These are phyloP conservation scores for Mamestra brassicae DNA, from an alignment of 2,888 invertebrate genomes.

Conservation along the genomic window DNA sequence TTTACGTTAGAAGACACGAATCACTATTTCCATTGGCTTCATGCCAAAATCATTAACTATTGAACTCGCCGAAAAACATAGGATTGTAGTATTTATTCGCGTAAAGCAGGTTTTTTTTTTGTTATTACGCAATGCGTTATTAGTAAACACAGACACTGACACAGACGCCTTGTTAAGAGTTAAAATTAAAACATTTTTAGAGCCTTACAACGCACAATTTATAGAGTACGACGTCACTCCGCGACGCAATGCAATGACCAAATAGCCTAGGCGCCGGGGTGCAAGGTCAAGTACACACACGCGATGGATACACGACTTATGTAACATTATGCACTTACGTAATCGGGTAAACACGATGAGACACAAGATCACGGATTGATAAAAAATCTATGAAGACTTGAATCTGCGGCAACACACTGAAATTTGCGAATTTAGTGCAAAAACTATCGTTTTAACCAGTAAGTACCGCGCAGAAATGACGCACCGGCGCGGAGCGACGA, in stretches of 20 bases:
- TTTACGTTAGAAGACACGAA: constrained; percentile 59
- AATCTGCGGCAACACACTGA: constrained; percentile 17
- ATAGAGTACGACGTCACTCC: constrained; percentile 42
- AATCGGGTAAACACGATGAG: constrained; percentile 38
- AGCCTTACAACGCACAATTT: constrained; percentile 40
- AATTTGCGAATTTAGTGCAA: constrained; percentile 37
- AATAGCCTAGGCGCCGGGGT: constrained; percentile 48
- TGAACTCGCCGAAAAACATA: constrained; percentile 51
- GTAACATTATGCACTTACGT: constrained; percentile 58
- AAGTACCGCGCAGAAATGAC: constrained; percentile 45
- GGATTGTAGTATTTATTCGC: constrained; percentile 55
- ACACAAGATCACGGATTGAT: constrained; percentile 15
- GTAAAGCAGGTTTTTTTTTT: constrained; percentile 36
- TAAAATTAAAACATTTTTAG: constrained; percentile 22
- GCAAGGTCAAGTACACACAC: constrained; percentile 55
- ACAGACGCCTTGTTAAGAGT: constrained; percentile 10
- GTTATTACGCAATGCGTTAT: constrained; percentile 50
- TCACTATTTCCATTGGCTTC: constrained; percentile 57
- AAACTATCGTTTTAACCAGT: constrained; percentile 32
- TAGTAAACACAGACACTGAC: constrained; percentile 59
- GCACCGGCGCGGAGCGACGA: constrained; percentile 57
- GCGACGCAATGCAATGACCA: constrained; percentile 57
- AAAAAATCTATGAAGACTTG: background rate
- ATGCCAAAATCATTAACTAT: constrained; percentile 54
- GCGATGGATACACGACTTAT: constrained; percentile 30